Conservation (phyloP, 2,888 invertebrate species). For the Teleiodes luculella region DNA sequence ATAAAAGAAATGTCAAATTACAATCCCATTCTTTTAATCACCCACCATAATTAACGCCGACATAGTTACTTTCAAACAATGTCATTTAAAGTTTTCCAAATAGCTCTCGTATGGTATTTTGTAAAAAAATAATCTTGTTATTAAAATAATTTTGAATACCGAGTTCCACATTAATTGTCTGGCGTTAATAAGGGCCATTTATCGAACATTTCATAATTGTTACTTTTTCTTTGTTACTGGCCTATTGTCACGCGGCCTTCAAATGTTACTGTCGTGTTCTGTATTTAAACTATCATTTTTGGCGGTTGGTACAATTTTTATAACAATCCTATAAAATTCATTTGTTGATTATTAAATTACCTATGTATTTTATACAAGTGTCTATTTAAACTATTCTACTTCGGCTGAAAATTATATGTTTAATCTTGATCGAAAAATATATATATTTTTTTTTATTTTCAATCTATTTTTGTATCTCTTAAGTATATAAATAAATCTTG, state of each 20-base stretch:
- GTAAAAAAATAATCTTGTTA: neutral
- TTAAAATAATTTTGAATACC: slow-evolving; percentile 5
- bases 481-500: too few species aligned
- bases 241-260: slow-evolving; percentile 36
- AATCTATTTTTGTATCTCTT: too few species aligned
- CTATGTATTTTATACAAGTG: too few species aligned
- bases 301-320: slow-evolving; percentile 21
- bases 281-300: slow-evolving; percentile 41
- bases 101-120: slow-evolving; percentile 5
- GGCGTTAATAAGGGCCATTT: slow-evolving; percentile 5
- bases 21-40: neutral
- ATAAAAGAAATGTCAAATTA: neutral
- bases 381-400: too few species aligned
- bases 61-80: slow-evolving; percentile 4
- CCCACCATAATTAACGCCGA: neutral
- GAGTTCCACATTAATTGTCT: slow-evolving; percentile 9
- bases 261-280: slow-evolving; percentile 36
- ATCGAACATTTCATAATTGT: slow-evolving; percentile 15
- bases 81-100: slow-evolving; percentile 2
- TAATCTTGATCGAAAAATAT: too few species aligned
- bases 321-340: too few species aligned
- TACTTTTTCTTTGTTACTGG: slow-evolving; percentile 33
- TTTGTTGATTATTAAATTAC: too few species aligned
- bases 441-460: too few species aligned
- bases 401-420: too few species aligned